Evolutionary conservation across 2,888 invertebrate species (phyloP).

Genomic region (Apamea crenata): DNA sequence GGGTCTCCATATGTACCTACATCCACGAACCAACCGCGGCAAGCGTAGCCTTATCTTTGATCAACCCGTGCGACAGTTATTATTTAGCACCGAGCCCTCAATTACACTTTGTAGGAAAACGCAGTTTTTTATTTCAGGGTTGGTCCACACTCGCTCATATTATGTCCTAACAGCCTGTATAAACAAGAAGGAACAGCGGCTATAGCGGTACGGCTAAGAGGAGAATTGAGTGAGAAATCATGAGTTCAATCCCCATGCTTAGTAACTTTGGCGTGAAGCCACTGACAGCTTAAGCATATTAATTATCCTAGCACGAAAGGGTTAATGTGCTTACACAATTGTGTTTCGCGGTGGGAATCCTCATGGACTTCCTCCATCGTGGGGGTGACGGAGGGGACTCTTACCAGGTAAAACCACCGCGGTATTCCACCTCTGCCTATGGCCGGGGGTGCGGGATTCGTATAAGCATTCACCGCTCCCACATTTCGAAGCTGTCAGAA

Average conservation of each 20-base stretch:
- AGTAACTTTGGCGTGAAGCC: constrained; percentile 1
- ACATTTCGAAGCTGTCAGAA: background rate
- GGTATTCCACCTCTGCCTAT: no score
- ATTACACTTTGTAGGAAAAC: background rate
- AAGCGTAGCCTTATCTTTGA: no score
- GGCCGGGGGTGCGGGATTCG: no score
- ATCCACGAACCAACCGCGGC: no score
- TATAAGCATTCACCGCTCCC: no score
- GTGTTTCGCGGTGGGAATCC: no score
- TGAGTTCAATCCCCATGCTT: background rate
- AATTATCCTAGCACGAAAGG: background rate
- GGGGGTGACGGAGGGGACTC: no score
- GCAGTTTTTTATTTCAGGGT: background rate
- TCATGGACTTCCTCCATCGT: no score
- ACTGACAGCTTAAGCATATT: background rate
- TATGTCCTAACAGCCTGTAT: background rate
- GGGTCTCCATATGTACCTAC: no score
- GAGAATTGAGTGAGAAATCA: constrained; percentile 1
- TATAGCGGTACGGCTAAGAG: background rate
- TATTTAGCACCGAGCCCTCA: background rate
- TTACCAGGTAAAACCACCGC: no score
- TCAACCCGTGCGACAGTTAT: no score
- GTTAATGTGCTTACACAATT: background rate
- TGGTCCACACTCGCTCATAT: background rate
- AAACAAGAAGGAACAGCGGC: background rate